Conservation (phyloP, 2,888 invertebrate genomes). For the Gryllus longicercus region DNA sequence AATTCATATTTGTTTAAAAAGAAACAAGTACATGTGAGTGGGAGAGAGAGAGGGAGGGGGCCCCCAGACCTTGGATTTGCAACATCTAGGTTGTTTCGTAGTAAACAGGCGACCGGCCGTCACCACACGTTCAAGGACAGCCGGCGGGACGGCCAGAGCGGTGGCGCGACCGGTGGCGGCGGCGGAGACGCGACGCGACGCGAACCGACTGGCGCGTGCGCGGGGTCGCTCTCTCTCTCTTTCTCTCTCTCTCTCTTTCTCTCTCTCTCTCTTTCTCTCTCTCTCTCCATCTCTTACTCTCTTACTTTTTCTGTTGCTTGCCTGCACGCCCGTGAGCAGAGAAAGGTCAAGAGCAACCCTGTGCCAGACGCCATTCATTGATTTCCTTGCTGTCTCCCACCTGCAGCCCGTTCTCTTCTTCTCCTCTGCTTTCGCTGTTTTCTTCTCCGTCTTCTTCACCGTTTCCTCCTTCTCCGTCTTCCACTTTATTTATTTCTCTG, state of each 20-base stretch:
- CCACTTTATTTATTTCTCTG: too few species aligned
- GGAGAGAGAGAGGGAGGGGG: neutral
- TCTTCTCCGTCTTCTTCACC: too few species aligned
- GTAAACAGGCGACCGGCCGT: neutral
- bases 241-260: too few species aligned
- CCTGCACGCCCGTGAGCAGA: neutral
- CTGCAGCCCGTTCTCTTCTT: too few species aligned
- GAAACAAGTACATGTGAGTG: neutral
- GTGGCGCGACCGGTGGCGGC: neutral
- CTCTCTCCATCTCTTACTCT: neutral
- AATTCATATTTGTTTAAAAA: neutral
- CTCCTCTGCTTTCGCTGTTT: too few species aligned
- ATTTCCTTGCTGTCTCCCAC: neutral
- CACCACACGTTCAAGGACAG: neutral
- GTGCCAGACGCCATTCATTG: conserved; percentile 4
- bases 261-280: neutral
- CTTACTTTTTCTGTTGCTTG: neutral
- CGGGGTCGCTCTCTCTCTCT: neutral
- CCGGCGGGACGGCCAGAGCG: neutral
- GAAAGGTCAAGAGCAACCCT: neutral
- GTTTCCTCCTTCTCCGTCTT: too few species aligned
- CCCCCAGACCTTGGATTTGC: neutral
- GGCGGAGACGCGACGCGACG: neutral
- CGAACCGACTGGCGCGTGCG: neutral
- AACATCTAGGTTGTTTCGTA: conserved; percentile 17